These are phyloP conservation scores for Merluccius polli DNA, from an alignment of 2,797 vertebrate genomes.

Conservation along the genomic window DNA sequence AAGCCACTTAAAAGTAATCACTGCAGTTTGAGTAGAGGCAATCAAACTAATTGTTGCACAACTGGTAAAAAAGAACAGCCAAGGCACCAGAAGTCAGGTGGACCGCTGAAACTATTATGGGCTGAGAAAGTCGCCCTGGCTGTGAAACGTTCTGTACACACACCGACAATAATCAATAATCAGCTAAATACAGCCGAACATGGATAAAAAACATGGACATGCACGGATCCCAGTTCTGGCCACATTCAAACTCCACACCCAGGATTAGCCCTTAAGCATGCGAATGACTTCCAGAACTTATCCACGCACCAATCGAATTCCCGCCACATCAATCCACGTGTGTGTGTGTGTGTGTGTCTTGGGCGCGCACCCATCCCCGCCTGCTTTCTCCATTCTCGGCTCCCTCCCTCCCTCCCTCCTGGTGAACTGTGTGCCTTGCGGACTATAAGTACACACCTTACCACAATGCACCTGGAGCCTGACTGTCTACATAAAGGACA, in stretches of 20 bases:
- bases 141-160: neutral
- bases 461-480: neutral
- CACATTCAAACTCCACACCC: constrained; percentile 54
- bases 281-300: constrained; percentile 47
- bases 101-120: constrained; percentile 53
- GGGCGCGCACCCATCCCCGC: neutral
- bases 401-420: neutral
- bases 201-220: neutral
- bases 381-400: neutral
- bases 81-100: constrained; percentile 17
- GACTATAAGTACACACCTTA: neutral
- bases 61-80: constrained; percentile 31
- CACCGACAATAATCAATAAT: neutral
- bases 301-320: constrained; percentile 23
- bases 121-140: constrained; percentile 40
- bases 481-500: constrained; percentile 12
- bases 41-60: constrained; percentile 40
- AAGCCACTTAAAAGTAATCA: constrained; percentile 44
- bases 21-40: constrained; percentile 36
- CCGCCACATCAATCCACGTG: neutral
- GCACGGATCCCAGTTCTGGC: neutral
- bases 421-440: neutral
- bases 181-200: neutral
- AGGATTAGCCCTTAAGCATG: constrained; percentile 53
- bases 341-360: neutral